Evolutionary conservation across 2,113 vertebrate genomes (phyloP).

Genomic region (Peromyscus leucopus): DNA sequence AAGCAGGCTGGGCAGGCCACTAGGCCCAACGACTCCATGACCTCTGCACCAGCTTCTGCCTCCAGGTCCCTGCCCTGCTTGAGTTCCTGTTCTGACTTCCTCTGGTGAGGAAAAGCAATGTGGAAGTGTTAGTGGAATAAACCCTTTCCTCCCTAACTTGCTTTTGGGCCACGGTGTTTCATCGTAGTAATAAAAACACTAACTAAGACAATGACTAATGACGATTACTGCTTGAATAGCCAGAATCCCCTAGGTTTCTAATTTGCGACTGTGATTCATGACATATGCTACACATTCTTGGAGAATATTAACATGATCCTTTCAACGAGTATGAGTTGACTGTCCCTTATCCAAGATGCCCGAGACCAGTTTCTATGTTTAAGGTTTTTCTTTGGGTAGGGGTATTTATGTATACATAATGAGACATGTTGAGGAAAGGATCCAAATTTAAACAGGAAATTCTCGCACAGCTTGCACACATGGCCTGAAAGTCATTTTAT

Average conservation of each 20-base stretch:
- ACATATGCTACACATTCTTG: not conserved
- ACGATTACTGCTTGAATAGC: rapidly evolving
- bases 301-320: not conserved
- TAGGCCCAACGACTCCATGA: not conserved
- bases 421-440: not conserved
- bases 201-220: not conserved
- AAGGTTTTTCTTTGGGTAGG: no score
- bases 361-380: not conserved
- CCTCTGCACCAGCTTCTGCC: not conserved
- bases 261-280: not conserved
- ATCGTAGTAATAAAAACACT: not conserved
- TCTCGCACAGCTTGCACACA: not conserved
- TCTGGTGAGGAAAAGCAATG: not conserved
- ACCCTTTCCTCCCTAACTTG: not conserved
- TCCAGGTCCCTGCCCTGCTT: not conserved
- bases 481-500: not conserved
- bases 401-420: not conserved
- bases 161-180: not conserved
- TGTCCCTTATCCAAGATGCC: not conserved
- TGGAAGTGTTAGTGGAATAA: not conserved
- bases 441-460: not conserved
- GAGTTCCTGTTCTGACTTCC: not conserved
- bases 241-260: not conserved
- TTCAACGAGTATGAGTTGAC: not conserved
- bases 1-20: not conserved